These are phyloP conservation scores for Synergus itoensis DNA, from an alignment of 2,888 invertebrate genomes.

Conservation along the genomic window DNA sequence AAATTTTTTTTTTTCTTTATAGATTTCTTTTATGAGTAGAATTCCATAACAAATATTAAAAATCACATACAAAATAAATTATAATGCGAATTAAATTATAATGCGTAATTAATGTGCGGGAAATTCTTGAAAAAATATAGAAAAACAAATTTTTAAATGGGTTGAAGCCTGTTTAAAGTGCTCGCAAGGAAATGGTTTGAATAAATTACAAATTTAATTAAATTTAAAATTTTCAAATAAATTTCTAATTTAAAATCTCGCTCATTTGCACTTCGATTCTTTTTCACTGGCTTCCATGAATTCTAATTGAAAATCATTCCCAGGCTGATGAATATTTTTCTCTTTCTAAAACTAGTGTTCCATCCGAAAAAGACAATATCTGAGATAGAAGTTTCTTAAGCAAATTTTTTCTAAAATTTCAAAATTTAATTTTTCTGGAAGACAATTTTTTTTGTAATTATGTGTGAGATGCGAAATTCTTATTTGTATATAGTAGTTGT, in stretches of 20 bases:
- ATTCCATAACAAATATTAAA: too few species aligned
- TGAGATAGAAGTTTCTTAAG: too few species aligned
- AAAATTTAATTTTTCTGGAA: too few species aligned
- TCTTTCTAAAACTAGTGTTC: neutral
- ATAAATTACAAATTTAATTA: neutral
- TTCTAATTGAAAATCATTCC: neutral
- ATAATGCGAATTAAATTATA: neutral
- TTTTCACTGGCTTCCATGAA: neutral
- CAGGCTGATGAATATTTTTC: neutral
- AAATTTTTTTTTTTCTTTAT: too few species aligned
- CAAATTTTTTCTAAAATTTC: too few species aligned
- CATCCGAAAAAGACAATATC: neutral
- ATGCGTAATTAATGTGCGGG: neutral
- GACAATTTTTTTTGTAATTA: too few species aligned
- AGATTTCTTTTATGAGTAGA: too few species aligned
- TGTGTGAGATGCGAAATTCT: too few species aligned
- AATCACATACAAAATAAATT: too few species aligned
- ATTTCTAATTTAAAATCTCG: neutral
- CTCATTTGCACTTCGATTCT: neutral
- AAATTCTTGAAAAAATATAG: neutral
- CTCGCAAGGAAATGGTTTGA: neutral
- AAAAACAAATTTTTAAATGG: neutral
- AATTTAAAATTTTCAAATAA: neutral
- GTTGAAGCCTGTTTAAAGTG: neutral
- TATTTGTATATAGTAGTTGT: too few species aligned